These are phyloP conservation scores for Furnarius figulus DNA, from an alignment of 2,113 vertebrate species.

Conservation along the genomic window DNA sequence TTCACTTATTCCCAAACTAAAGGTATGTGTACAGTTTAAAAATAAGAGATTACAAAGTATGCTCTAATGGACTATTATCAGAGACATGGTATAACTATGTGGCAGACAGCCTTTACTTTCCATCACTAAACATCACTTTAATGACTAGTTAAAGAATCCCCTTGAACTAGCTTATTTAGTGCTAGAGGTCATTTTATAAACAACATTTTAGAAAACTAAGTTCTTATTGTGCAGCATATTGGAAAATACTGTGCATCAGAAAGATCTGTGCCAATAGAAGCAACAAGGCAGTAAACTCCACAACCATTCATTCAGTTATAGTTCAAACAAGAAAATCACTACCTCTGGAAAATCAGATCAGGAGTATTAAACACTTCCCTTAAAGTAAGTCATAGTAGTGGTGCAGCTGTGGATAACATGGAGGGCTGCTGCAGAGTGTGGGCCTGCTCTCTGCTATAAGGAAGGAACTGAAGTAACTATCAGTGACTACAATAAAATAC, in stretches of 20 bases:
- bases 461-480: neutral
- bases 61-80: slow-evolving; percentile 28
- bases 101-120: neutral
- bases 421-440: neutral
- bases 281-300: neutral
- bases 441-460: neutral
- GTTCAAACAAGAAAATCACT: neutral
- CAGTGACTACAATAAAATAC: neutral
- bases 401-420: neutral
- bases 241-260: neutral
- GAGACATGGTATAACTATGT: neutral
- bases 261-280: neutral
- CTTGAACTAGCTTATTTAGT: neutral
- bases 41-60: slow-evolving; percentile 26
- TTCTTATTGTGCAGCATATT: neutral
- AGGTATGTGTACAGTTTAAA: slow-evolving; percentile 24
- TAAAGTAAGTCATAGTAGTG: neutral
- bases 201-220: neutral
- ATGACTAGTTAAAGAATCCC: slow-evolving; percentile 39
- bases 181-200: neutral
- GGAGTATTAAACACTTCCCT: neutral
- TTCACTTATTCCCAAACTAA: neutral
- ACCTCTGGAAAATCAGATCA: neutral
- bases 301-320: neutral
- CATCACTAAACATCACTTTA: neutral